Conservation (phyloP, 1,140 invertebrate genomes). For the Pinna nobilis region DNA sequence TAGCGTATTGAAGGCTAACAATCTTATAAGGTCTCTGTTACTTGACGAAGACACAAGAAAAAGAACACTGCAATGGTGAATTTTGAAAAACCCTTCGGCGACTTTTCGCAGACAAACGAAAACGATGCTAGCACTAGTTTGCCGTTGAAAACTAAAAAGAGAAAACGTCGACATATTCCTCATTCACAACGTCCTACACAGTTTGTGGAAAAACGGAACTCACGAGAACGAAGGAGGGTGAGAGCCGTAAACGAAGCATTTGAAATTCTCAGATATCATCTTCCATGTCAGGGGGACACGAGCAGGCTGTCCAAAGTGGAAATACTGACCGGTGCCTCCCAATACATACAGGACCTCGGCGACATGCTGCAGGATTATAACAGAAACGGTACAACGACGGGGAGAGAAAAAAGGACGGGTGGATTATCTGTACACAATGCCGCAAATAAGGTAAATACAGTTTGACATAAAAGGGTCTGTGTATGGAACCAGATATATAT, state of each 20-base stretch:
- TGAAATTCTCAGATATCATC: not conserved
- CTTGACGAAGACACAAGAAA: too few relatives aligned
- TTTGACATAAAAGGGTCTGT: too few relatives aligned
- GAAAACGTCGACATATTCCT: slow-evolving; percentile 10
- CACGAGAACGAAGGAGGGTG: slow-evolving; percentile 7
- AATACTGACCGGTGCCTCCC: not conserved
- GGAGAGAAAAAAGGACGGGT: too few relatives aligned
- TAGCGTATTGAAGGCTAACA: too few relatives aligned
- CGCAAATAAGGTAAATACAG: too few relatives aligned
- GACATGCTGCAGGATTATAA: too few relatives aligned
- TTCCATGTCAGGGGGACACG: not conserved
- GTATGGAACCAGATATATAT: too few relatives aligned
- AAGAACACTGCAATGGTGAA: too few relatives aligned
- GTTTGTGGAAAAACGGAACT: slow-evolving; percentile 8
- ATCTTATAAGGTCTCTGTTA: too few relatives aligned
- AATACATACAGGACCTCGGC: not conserved
- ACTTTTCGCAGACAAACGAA: not conserved
- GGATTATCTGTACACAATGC: too few relatives aligned
- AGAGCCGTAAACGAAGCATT: slow-evolving; percentile 7
- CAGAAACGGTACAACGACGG: too few relatives aligned
- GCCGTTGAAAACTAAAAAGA: not conserved
- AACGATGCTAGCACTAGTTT: not conserved
- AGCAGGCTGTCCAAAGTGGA: slow-evolving; percentile 2
- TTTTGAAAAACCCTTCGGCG: too few relatives aligned
- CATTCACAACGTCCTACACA: not conserved